Evolutionary conservation across 2,888 invertebrate genomes (phyloP), one percentile per base, ranked within the genome.

Genomic region (Eilema depressum): DNA sequence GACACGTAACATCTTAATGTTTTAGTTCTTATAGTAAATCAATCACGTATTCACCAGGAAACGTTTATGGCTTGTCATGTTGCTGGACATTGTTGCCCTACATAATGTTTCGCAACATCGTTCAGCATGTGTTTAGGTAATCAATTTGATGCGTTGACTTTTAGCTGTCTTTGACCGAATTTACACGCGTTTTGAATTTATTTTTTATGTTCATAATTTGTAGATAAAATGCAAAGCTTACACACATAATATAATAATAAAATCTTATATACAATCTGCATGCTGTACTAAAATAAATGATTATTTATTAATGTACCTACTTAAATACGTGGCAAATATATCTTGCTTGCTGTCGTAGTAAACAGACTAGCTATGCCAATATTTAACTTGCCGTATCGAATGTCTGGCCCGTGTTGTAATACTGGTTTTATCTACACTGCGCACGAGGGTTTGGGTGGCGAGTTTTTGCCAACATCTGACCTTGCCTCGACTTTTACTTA

Each of bases 401-500:
- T 63, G 70, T 74, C 66, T 11, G 26, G n/a, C 25, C 30, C 12
- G 25, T 73, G 66, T 78, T 75, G 68, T 63, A 68, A 66, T 85
- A 81, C 87, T 84, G 83, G 23, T 66, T 28, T 8, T 17, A 14
- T 63, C 23, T 64, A 53, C 23, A 77, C 82, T 81, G 74, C 80
- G 83, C 0, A 65, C 62, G 70, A 78, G 74, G 82, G 77, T 81
- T 68, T 75, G 82, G 81, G 78, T 79, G 82, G 79, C 84, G 68
- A 81, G 80, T 86, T 89, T 88, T 89, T 87, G 85, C 76, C 70
- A 70, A 75, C 68, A 33, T 17, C 26, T 79, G 85, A 88, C 89
- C 89, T 89, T 89, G 86, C 69, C 17, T 62, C 79, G 87, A 88
- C 87, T 88, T 88, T 87, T 88, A 88, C 87, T 84, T 86, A 85